phyloP scores from a whole-genome alignment of 2,888 invertebrate genomes.

The Nomada ruficornis region DNA sequence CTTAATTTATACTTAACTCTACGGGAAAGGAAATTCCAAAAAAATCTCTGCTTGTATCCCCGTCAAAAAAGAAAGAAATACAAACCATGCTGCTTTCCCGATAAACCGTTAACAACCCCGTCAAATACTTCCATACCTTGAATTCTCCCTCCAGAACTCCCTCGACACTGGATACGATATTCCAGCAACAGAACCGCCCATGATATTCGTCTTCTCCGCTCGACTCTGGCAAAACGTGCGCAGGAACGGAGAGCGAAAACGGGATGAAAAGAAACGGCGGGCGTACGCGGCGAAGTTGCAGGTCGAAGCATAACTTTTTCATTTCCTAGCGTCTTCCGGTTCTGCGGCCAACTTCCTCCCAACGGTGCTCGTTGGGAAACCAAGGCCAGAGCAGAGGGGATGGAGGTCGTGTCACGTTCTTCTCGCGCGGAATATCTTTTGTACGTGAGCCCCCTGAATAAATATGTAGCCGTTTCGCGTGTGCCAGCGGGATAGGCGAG shows the following conservation, averaged over 20 bases:
- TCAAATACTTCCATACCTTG: no score
- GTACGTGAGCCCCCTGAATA: slow-evolving; percentile 83
- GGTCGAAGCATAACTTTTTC: slow-evolving; percentile 81
- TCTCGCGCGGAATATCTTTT: slow-evolving; percentile 81
- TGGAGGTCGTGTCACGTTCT: slow-evolving; percentile 73
- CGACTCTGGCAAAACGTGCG: neutral
- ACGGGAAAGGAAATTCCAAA: no score
- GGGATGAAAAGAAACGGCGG: slow-evolving; percentile 47
- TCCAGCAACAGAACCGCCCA: neutral
- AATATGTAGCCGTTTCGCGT: slow-evolving; percentile 79
- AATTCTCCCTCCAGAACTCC: neutral
- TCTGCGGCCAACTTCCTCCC: slow-evolving; percentile 62
- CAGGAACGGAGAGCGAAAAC: slow-evolving; percentile 5
- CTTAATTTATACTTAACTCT: no score
- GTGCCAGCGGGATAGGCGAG: slow-evolving; percentile 24
- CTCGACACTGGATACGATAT: neutral
- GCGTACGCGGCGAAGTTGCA: slow-evolving; percentile 54
- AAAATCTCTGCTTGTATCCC: no score
- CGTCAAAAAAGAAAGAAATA: no score
- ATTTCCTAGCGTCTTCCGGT: slow-evolving; percentile 81
- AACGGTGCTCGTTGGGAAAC: slow-evolving; percentile 36
- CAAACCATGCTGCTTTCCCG: no score
- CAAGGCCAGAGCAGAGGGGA: slow-evolving; percentile 1
- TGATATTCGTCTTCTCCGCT: neutral
- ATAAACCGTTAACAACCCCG: no score